Conservation (phyloP, 1,140 invertebrate genomes). For the Drosophila leontia region DNA sequence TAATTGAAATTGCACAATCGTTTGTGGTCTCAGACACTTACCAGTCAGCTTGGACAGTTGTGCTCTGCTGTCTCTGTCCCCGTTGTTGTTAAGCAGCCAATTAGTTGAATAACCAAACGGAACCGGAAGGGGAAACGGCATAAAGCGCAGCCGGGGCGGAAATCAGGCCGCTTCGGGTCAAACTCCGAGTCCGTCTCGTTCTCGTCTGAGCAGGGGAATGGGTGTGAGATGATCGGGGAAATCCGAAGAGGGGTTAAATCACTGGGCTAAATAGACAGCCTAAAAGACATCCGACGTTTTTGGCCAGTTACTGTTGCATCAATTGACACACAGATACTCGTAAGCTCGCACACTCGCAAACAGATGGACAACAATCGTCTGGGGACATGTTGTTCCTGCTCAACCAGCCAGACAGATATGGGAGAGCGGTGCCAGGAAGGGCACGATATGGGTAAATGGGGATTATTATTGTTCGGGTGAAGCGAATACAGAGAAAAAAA, state of each 20-base stretch:
- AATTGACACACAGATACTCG: slow-evolving; percentile 60
- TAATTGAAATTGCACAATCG: slow-evolving; percentile 78
- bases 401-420: slow-evolving; percentile 52
- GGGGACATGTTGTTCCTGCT: slow-evolving; percentile 71
- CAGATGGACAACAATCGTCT: slow-evolving; percentile 62
- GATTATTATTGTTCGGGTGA: slow-evolving; percentile 75
- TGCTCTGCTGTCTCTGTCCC: slow-evolving; percentile 26
- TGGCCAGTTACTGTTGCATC: slow-evolving; percentile 73
- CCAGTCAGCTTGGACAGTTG: slow-evolving; percentile 45
- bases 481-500: not conserved
- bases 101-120: slow-evolving; percentile 54
- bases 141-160: slow-evolving; percentile 31
- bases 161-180: slow-evolving; percentile 28
- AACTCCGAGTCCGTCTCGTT: slow-evolving; percentile 4
- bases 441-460: slow-evolving; percentile 45
- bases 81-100: slow-evolving; percentile 73
- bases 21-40: slow-evolving; percentile 39
- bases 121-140: slow-evolving; percentile 30
- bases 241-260: slow-evolving; percentile 52
- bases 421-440: slow-evolving; percentile 5
- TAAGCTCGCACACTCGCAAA: slow-evolving; percentile 10
- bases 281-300: slow-evolving; percentile 73
- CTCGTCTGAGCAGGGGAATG: not conserved
- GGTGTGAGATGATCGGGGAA: slow-evolving; percentile 2
- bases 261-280: slow-evolving; percentile 75